A percentile compares a stretch with the other conserved stretches of the same genome.
Conservation (phyloP, 2,113 vertebrate genomes). For the Brevimyrus niger region DNA sequence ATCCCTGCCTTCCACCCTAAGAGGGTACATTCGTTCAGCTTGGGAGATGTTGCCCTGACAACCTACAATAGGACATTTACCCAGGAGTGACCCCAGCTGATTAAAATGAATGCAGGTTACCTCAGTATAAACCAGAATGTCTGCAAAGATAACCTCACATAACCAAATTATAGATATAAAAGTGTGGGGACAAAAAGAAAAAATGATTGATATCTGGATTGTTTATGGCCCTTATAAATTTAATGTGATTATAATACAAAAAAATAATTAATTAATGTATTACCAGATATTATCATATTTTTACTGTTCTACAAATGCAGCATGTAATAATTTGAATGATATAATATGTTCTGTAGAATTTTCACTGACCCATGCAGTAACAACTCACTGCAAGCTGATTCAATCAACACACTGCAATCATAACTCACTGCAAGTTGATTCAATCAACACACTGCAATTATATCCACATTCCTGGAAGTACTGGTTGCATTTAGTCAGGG, state of each 20-base stretch:
- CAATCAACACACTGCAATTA: not conserved
- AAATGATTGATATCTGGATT: not conserved
- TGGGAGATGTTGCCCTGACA: not conserved
- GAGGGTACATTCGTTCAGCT: constrained; percentile 1
- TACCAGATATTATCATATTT: not conserved
- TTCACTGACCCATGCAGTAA: not conserved
- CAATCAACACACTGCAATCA: not conserved
- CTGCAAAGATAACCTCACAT: not conserved
- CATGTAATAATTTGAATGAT: not conserved
- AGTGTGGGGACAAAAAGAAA: not conserved
- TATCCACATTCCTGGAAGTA: not conserved
- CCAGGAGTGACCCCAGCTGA: constrained; percentile 27
- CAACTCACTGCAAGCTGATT: not conserved
- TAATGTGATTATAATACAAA: not conserved
- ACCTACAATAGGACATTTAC: constrained; percentile 24
- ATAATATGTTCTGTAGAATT: not conserved
- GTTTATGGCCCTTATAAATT: not conserved
- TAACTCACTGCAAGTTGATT: not conserved
- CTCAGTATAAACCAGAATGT: constrained; percentile 24
- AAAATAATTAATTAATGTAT: not conserved
- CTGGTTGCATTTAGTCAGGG: not conserved
- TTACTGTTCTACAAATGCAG: not conserved
- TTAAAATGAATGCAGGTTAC: constrained; percentile 22
- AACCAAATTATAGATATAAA: not conserved
- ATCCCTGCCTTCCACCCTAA: not conserved